Evolutionary conservation across 2,888 invertebrate species (phyloP).

Genomic region (Spisula solida): DNA sequence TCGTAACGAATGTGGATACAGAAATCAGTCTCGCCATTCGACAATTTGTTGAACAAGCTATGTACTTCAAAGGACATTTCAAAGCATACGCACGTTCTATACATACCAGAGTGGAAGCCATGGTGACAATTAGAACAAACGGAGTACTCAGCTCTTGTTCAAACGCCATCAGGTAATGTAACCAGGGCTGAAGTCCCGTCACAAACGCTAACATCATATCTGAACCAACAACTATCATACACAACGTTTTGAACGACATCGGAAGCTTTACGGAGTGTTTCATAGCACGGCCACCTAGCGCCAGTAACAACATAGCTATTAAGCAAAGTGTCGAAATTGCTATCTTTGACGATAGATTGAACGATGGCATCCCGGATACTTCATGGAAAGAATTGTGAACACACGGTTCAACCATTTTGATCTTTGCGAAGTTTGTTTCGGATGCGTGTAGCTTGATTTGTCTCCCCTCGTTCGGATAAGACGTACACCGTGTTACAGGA

Average conservation of each 20-base stretch:
- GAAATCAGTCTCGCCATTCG: background rate
- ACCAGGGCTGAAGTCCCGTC: constrained; percentile 35
- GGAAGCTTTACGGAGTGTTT: constrained; percentile 24
- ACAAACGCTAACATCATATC: constrained; percentile 15
- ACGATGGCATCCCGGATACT: background rate
- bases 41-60: background rate
- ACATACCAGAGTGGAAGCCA: constrained; percentile 20
- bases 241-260: constrained; percentile 9
- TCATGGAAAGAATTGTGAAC: background rate
- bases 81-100: constrained; percentile 36
- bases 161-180: background rate
- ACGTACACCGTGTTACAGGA: too few species aligned
- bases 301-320: background rate
- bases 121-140: constrained; percentile 7
- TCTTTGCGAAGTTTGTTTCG: background rate
- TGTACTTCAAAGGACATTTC: constrained; percentile 35
- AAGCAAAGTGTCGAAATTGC: background rate
- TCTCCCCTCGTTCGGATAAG: too few species aligned
- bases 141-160: background rate
- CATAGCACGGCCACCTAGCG: constrained; percentile 22
- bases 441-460: too few species aligned
- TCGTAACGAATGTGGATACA: background rate
- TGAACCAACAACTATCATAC: background rate
- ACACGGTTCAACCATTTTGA: background rate
- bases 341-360: constrained; percentile 5